Evolutionary conservation across 1,140 invertebrate genomes (phyloP).

Genomic region (Drosophila pseudoananassae): DNA sequence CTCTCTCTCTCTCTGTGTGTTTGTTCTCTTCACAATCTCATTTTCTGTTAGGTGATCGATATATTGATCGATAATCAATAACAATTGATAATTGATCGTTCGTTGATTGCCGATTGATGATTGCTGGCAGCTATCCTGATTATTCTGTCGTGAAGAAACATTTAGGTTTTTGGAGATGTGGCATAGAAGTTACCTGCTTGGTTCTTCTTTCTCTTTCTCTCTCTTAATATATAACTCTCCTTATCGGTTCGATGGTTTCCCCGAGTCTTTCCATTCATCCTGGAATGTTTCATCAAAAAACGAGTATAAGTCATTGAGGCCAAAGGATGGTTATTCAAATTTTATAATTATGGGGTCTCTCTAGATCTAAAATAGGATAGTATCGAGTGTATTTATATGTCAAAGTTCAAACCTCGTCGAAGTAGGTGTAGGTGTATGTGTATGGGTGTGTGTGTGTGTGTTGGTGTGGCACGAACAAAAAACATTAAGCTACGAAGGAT

Average conservation of each 20-base stretch:
- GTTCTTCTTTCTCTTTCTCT: slow-evolving; percentile 34
- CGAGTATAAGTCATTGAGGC: not conserved
- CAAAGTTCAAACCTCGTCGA: not conserved
- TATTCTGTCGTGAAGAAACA: slow-evolving; percentile 76
- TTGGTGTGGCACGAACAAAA: slow-evolving; percentile 21
- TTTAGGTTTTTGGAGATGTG: slow-evolving; percentile 62
- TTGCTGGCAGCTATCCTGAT: slow-evolving; percentile 6
- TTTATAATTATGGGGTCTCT: not conserved
- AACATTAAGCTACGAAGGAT: slow-evolving; percentile 3
- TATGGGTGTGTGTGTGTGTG: not conserved
- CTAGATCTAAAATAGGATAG: slow-evolving; percentile 13
- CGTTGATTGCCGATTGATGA: slow-evolving; percentile 18
- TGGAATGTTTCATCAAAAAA: not conserved
- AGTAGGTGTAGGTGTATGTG: not conserved
- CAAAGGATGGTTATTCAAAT: not conserved
- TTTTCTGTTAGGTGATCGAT: too few species aligned
- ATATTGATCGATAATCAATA: slow-evolving; percentile 7
- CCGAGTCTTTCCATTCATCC: not conserved
- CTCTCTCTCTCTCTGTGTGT: slow-evolving; percentile 4
- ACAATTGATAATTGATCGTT: slow-evolving; percentile 23
- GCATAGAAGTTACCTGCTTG: slow-evolving; percentile 77
- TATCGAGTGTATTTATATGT: slow-evolving; percentile 9
- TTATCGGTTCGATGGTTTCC: slow-evolving; percentile 1
- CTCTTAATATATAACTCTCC: slow-evolving; percentile 4
- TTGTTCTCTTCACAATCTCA: slow-evolving; percentile 21